Evolutionary conservation across 1,140 invertebrate genomes (phyloP).

Genomic region (Brachionus sp.): DNA sequence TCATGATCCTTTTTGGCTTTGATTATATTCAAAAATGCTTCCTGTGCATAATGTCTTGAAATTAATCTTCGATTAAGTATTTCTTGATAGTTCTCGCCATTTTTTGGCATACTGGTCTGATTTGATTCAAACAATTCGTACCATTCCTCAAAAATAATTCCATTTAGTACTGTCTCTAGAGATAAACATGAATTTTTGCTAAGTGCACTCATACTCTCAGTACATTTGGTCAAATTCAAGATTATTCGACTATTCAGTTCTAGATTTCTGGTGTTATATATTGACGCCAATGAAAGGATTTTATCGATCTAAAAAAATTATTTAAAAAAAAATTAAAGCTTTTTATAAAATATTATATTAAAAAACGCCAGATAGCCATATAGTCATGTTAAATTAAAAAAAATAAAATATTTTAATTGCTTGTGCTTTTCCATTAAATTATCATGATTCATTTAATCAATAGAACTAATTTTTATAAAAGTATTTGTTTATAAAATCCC

Average conservation of each 20-base stretch:
- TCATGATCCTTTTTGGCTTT: not conserved
- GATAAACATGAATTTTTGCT: not conserved
- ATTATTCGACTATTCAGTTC: constrained; percentile 21
- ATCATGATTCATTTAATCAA: too few relatives aligned
- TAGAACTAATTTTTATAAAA: too few relatives aligned
- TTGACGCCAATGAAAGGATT: not conserved
- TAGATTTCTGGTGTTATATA: not conserved
- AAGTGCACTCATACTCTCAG: not conserved
- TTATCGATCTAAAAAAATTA: not conserved
- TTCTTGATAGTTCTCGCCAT: not conserved
- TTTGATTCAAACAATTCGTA: not conserved
- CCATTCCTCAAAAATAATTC: constrained; percentile 8
- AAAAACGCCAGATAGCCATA: too few relatives aligned
- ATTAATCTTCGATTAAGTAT: not conserved
- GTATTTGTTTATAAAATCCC: too few relatives aligned
- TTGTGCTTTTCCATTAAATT: too few relatives aligned
- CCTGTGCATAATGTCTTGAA: not conserved
- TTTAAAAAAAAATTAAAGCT: not conserved
- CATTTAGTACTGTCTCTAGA: not conserved
- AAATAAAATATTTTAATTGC: too few relatives aligned
- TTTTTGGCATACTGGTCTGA: not conserved
- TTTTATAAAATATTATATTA: too few relatives aligned
- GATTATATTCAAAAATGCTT: not conserved
- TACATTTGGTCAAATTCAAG: not conserved
- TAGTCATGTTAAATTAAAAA: too few relatives aligned